Percentiles rank a stretch among this genome's conserved stretches.
These are phyloP conservation scores for Monochamus saltuarius DNA, from an alignment of 1,140 invertebrate species.

Conservation along the genomic window DNA sequence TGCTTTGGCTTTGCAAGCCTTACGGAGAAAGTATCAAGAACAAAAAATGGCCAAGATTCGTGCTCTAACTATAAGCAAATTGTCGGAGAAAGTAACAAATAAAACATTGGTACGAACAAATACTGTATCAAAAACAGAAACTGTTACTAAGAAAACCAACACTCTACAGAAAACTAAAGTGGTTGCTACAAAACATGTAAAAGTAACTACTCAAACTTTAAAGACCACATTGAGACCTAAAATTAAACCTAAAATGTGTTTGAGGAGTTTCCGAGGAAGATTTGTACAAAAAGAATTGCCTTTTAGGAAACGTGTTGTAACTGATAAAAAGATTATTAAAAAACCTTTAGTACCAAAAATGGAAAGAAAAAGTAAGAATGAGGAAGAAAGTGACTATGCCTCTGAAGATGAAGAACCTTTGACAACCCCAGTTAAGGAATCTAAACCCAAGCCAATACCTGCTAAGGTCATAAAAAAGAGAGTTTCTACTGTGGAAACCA, in stretches of 20 bases:
- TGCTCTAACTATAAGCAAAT: constrained; percentile 49
- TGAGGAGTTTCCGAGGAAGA: constrained; percentile 47
- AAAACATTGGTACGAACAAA: constrained; percentile 46
- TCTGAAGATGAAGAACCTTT: constrained; percentile 54
- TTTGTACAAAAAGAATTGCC: constrained; percentile 47
- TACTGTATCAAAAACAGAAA: constrained; percentile 44
- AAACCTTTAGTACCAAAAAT: constrained; percentile 12
- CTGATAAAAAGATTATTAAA: constrained; percentile 19
- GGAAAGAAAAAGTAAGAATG: constrained; percentile 24
- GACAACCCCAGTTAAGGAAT: constrained; percentile 48
- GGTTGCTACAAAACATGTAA: constrained; percentile 46
- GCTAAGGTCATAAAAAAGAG: too few species aligned
- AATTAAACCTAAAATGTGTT: constrained; percentile 48
- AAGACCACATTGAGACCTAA: constrained; percentile 37
- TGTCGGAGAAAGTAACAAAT: constrained; percentile 50
- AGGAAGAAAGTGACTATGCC: constrained; percentile 21
- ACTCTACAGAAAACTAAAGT: constrained; percentile 44
- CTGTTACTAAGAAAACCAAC: constrained; percentile 40
- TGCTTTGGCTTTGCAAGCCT: constrained; percentile 59
- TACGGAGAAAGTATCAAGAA: constrained; percentile 67
- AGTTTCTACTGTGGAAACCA: background rate
- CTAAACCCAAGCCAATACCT: background rate
- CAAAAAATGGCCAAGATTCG: constrained; percentile 61
- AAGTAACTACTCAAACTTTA: constrained; percentile 44
- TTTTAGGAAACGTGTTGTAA: constrained; percentile 25